Evolutionary conservation across 2,113 vertebrate species (phyloP), one percentile per base, ranked within the genome.

Genomic region (Cryptotis parvus): DNA sequence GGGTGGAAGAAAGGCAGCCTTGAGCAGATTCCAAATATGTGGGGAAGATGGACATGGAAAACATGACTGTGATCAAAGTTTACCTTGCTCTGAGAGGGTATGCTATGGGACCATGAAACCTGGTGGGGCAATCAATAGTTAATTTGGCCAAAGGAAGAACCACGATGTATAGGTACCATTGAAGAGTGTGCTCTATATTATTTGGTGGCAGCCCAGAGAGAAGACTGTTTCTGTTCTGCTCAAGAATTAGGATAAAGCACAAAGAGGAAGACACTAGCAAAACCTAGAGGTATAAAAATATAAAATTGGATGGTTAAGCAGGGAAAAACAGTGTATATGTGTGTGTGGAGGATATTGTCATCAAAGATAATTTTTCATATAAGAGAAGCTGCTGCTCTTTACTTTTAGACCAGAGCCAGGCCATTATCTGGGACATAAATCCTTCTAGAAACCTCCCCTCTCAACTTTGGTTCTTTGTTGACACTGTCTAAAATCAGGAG

Each of bases 21-120:
- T 6, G 12, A 45, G 1, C 11, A 26, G 4, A 45, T 20, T 63
- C 22, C 49, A 58, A 52, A 27, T 31, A 29, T 20, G 12, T 4
- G 7, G 35, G 52, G 18, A 66, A 74, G 43, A 26, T 10, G 3
- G 35, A 31, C 15, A 6, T 0, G 49, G 26, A 33, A n/a, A 58
- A 31, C 2, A 0, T 6, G 6, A 0, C 0, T 39, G 9, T 14
- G 11, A n/a, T 52, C 6, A 58, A 58, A 18, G 55, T 86, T 26
- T 29, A 3, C 0, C 52, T 4, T 37, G 66, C 43, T 55, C 2
- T 0, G 4, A 84, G 20, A 18, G 26, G 9, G 5, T 0, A 16
- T 20, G 18, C 20, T 10, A 9, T 29, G 4, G 4, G 22, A 2
- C 3, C 12, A 18, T 20, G 15, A 68, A 86, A 33, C 35, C 2